Conservation (phyloP, 2,113 vertebrate genomes). For the Connochaetes taurinus region DNA sequence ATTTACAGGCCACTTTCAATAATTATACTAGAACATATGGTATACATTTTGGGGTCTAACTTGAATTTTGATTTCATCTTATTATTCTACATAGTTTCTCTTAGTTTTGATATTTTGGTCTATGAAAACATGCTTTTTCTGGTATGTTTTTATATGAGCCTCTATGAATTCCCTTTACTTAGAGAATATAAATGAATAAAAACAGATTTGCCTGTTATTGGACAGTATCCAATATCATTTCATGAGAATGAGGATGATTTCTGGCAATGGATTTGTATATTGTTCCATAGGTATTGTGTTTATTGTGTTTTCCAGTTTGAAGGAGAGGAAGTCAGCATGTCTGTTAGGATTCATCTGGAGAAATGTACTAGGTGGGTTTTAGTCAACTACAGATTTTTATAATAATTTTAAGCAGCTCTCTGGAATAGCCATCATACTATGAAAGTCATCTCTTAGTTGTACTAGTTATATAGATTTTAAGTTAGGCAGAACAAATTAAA, state of each 20-base stretch:
- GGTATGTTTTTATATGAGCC: neutral
- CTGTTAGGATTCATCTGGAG: neutral
- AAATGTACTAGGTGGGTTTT: neutral
- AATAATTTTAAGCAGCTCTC: neutral
- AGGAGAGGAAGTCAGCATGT: neutral
- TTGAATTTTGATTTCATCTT: neutral
- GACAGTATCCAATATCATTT: neutral
- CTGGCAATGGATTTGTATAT: neutral
- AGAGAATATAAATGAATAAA: neutral
- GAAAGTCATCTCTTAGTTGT: neutral
- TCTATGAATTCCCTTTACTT: neutral
- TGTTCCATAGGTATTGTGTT: neutral
- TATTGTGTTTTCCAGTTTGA: neutral
- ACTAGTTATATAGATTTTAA: neutral
- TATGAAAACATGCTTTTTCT: neutral
- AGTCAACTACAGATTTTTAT: neutral
- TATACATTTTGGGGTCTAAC: neutral
- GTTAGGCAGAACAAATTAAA: neutral
- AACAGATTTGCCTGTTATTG: neutral
- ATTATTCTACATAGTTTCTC: neutral
- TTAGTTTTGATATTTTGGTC: neutral
- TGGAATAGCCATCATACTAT: neutral
- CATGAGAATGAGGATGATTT: neutral
- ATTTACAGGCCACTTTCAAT: neutral
- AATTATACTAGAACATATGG: neutral